These are phyloP conservation scores for Neostethus bicornis DNA, from an alignment of 2,797 vertebrate species.

Conservation along the genomic window DNA sequence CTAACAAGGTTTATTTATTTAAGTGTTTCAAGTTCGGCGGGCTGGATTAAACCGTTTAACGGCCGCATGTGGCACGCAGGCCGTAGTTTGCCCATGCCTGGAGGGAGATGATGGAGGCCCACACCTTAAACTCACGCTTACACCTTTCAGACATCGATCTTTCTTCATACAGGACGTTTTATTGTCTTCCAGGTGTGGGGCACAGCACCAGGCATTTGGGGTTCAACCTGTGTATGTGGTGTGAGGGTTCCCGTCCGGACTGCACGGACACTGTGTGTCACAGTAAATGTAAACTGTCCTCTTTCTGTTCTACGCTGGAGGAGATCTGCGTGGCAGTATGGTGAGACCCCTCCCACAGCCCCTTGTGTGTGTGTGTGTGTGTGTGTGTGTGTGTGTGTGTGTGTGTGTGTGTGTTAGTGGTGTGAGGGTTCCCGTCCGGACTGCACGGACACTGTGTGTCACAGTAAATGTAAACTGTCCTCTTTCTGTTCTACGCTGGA, in stretches of 20 bases:
- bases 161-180: too few relatives aligned
- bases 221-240: conserved; percentile 89
- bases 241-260: conserved; percentile 79
- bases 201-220: conserved; percentile 77
- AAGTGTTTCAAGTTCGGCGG: too few relatives aligned
- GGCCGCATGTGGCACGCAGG: too few relatives aligned
- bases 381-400: too few relatives aligned
- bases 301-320: conserved; percentile 81
- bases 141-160: too few relatives aligned
- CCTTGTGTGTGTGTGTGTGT: not conserved
- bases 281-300: conserved; percentile 87
- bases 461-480: conserved; percentile 86
- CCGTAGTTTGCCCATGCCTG: too few relatives aligned
- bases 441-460: conserved; percentile 84
- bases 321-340: conserved; percentile 91
- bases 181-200: conserved; percentile 29
- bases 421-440: conserved; percentile 46
- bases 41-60: too few relatives aligned
- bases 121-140: too few relatives aligned
- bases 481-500: conserved; percentile 83
- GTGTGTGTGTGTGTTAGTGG: not conserved
- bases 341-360: conserved; percentile 56
- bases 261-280: conserved; percentile 84
- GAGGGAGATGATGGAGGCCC: too few relatives aligned
- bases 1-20: too few relatives aligned